These are phyloP conservation scores for Hemaris fuciformis DNA, from an alignment of 2,888 invertebrate species.

Conservation along the genomic window DNA sequence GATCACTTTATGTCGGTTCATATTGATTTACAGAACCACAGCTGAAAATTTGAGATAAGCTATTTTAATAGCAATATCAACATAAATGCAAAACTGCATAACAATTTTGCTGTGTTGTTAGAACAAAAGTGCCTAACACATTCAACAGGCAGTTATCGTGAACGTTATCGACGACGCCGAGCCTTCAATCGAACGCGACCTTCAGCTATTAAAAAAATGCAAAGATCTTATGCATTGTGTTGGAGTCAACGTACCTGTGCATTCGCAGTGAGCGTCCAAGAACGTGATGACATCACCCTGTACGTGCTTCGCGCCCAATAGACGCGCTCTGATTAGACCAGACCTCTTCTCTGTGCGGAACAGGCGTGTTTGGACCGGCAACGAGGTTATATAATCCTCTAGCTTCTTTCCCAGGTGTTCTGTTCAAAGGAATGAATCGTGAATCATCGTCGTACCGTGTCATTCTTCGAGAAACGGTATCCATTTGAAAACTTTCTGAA, in stretches of 20 bases:
- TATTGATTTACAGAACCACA: background rate
- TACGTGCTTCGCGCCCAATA: slow-evolving; percentile 96
- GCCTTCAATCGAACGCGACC: background rate
- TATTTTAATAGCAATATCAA: background rate
- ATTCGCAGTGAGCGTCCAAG: slow-evolving; percentile 99
- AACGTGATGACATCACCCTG: slow-evolving; percentile 97
- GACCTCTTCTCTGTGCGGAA: slow-evolving; percentile 95
- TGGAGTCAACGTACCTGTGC: slow-evolving; percentile 75
- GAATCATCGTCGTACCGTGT: background rate
- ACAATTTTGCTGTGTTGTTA: background rate
- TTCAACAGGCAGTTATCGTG: background rate
- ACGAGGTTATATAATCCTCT: slow-evolving; percentile 92
- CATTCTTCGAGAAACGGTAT: background rate
- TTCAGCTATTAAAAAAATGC: background rate
- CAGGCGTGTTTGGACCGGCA: slow-evolving; percentile 93
- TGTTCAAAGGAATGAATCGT: slow-evolving; percentile 51
- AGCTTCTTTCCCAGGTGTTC: slow-evolving; percentile 94
- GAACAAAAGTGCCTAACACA: background rate
- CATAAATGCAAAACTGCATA: background rate
- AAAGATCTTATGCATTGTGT: background rate
- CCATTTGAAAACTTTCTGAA: background rate
- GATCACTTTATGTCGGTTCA: no score
- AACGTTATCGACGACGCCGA: background rate
- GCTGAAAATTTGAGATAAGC: background rate
- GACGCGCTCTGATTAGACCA: slow-evolving; percentile 96